Evolutionary conservation across 2,797 vertebrate genomes (phyloP), one percentile per base, ranked within the genome.

Genomic region (Pipistrellus pygmaeus): DNA sequence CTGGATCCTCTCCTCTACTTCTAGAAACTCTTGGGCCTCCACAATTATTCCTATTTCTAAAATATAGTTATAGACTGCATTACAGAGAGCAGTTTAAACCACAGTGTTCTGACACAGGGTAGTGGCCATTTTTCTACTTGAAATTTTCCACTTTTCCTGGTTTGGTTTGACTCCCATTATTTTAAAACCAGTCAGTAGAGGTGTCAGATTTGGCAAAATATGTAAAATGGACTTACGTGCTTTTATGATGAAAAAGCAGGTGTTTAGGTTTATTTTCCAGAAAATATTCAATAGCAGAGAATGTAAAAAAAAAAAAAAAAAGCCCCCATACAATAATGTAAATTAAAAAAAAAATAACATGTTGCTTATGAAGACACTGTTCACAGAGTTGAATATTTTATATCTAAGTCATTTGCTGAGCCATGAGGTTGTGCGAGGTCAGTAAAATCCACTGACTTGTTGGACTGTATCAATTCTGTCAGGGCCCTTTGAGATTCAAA

Each of bases 311-410:
- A 38, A 38, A 5, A 38, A 38, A 38, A 38, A 38, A 38, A 38
- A 38, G 38, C 38, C 38, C 38, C 38, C 9, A 1, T n/a, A 21
- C 0, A 17, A 0, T 21, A 2, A 15, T 76, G 0, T 73, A 53
- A 64, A 57, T 72, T 72, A 7, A 75, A 78, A 25, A 66, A 30
- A 30, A 86, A 75, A 41, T 18, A 7, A 13, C 30, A 30, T 35
- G 0, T 25, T 62, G 38, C n/a, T 88, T 51, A 77, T 18, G 5
- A 44, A 75, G 57, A 84, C 3, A 21, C 44, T 4, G 2, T 30
- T 27, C 25, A 60, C 46, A 41, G n/a, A 48, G 23, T 60, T n/a
- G 51, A 27, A 57, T 87, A 25, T 46, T 92, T 94, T 18, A 89
- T 10, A 9, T 3, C 14, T 35, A 25, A 46, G 9, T 55, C 32